Evolutionary conservation across 35 echinoderm and acorn worm species (phyloP), one percentile per base, ranked within the genome.

Genomic region (Chiridota heheva): DNA sequence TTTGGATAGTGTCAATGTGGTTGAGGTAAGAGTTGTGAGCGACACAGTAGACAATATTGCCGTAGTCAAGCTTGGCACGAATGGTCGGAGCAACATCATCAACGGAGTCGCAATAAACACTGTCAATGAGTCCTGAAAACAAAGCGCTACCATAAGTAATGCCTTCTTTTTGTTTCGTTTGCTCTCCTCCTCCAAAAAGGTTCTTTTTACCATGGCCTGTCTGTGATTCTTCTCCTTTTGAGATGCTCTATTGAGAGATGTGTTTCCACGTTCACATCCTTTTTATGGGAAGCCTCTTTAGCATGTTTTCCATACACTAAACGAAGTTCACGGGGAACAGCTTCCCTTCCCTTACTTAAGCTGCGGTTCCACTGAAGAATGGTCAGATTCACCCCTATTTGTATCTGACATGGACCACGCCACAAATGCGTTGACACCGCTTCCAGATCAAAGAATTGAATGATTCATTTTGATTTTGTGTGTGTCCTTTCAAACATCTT

Each of bases 391-490:
- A n/a, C n/a, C 8, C n/a, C 47, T 51, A 65, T 65, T 65, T 25
- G 61, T 29, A 4, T n/a, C n/a, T n/a, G n/a, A n/a, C n/a, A n/a
- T 28, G 63, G 17, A 22, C 74, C 37, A 46, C 40, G 47, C 76
- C 70, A 17, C 20, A 51, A 20, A 71, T 39, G 40, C 72, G 69
- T 16, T 63, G 81, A 44, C 60, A 67, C 40, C 65, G 2, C 71
- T 70, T 69, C 65, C 81, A 83, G 10, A 84, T 72, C 25, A 68
- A 32, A 24, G 38, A 30, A 72, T 84, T 70, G 8, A 40, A 72
- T 4, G 27, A 39, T 53, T 85, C 68, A 60, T 73, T 85, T 51
- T 85, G 82, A 55, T 85, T 85, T 46, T 73, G 82, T 30, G 63
- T 85, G 1, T 37, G 24, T 7, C 82, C 82, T 60, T 44, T 27